phyloP scores from a whole-genome alignment of 2,797 vertebrate species.

The Rhabdomys pumilio region DNA sequence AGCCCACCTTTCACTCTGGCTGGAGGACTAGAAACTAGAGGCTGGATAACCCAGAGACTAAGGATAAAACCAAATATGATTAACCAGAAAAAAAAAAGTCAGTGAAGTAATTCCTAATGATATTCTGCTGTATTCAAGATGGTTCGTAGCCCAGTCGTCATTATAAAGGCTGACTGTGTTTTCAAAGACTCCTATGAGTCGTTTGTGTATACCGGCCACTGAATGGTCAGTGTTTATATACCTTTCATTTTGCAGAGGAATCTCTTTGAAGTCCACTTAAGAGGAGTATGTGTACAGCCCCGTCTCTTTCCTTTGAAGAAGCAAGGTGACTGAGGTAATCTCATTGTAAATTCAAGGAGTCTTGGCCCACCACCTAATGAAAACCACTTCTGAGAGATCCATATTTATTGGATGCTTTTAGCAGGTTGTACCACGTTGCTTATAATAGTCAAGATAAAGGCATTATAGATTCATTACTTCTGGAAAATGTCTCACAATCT shows the following conservation, averaged over 20 bases:
- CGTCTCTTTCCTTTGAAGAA: not conserved
- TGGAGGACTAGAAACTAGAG: not conserved
- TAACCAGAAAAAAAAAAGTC: not conserved
- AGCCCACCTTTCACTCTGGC: not conserved
- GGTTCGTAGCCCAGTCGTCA: not conserved
- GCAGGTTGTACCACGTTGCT: not conserved
- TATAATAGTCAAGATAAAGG: not conserved
- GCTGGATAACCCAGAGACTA: not conserved
- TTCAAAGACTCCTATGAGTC: not conserved
- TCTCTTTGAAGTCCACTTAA: not conserved
- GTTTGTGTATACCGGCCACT: not conserved
- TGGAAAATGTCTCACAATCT: not conserved
- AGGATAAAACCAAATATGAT: not conserved
- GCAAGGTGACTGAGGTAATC: not conserved
- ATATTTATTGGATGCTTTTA: not conserved
- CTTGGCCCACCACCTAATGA: not conserved
- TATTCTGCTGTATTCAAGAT: not conserved
- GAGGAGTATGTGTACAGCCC: not conserved
- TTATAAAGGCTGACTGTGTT: not conserved
- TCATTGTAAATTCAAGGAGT: conserved; percentile 15
- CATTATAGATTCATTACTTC: not conserved
- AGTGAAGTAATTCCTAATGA: not conserved
- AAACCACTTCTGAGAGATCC: not conserved
- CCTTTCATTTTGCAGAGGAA: conserved; percentile 1
- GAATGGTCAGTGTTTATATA: not conserved